Base-by-base conservation (phyloP, 2,888 invertebrate species). In the Scaptomyza flava region DNA sequence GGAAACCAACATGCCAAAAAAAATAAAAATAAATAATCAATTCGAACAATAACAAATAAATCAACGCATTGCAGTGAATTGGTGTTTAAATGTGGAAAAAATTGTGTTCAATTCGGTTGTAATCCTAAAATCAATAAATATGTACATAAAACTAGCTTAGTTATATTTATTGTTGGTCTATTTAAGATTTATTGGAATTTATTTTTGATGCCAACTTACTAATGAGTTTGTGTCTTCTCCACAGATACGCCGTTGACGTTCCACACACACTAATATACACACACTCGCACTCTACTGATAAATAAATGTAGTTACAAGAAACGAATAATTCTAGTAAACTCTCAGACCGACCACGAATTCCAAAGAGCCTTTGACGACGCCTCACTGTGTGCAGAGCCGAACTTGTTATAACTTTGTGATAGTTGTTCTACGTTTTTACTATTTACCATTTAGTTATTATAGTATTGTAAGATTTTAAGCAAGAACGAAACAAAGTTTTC, bases 1-100 rank as follows among this genome's bases (percentile, higher is more conserved):
- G 91, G 90, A 85, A 87, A 65, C 89, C 91, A 91, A 86, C 91
- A 66, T 67, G 64, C 56, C 57, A 60, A 58, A 17, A 20, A n/a
- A 33, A 41, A 9, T 6, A 41, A 8, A 8, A 11, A 54, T 1
- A 9, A 36, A 57, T n/a, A 14, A 8, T 1, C 9, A 33, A 61
- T 53, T 33, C 34, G 34, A 50, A n/a, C n/a, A 5, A 36, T 36
- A n/a, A 36, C 47, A 58, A 68, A 41, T 17, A 50, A 52, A 23
- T 54, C 17, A 42, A 56, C 23, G 36, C 14, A 14, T 59, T 58
- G 9, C 17, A 60, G 58, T 64, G 51, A 56, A 23, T 23, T 17
- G 17, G 1, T 17, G 17, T 23, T 23, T 3, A 62, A 56, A 60
- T 65, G 63, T 65, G 58, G 36, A 36, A 14, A 14, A 33, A 48